A percentile compares a stretch with the other conserved stretches of the same genome.
Evolutionary conservation across 2,797 vertebrate genomes (phyloP).

Genomic region (Myripristis jacobus): DNA sequence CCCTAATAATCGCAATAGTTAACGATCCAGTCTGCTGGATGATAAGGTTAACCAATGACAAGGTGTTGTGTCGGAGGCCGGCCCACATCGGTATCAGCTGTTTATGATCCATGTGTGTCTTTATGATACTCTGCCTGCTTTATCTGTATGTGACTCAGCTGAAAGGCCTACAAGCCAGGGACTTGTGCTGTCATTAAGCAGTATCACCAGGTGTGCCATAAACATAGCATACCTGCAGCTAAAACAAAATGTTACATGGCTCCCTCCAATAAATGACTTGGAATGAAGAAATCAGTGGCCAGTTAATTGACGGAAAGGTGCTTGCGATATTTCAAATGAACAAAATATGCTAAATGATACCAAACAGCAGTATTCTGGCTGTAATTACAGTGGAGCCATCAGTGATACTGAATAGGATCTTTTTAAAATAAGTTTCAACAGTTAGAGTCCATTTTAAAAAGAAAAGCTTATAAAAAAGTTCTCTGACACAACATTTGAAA

Average conservation of each 20-base stretch:
- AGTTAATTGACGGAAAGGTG: too few species aligned
- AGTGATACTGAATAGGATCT: neutral
- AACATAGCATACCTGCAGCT: neutral
- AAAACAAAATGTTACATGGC: neutral
- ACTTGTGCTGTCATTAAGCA: neutral
- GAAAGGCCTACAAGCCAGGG: neutral
- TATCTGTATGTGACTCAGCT: neutral
- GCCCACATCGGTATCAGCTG: neutral
- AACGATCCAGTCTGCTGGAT: neutral
- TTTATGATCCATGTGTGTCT: slow-evolving; percentile 1
- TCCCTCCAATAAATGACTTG: neutral
- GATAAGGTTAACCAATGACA: neutral
- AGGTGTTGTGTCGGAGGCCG: neutral
- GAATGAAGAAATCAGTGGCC: neutral
- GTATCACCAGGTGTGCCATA: neutral
- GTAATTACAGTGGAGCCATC: neutral
- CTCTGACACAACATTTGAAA: neutral
- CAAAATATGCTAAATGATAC: neutral
- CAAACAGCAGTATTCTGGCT: neutral
- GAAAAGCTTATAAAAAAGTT: neutral
- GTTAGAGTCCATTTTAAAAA: neutral
- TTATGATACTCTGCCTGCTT: slow-evolving; percentile 8
- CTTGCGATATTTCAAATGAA: neutral
- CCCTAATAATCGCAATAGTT: neutral
- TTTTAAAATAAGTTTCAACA: too few species aligned